A percentile compares a stretch with the other conserved stretches of the same genome.
Conservation (phyloP, 2,113 vertebrate genomes). For the Spea bombifrons region DNA sequence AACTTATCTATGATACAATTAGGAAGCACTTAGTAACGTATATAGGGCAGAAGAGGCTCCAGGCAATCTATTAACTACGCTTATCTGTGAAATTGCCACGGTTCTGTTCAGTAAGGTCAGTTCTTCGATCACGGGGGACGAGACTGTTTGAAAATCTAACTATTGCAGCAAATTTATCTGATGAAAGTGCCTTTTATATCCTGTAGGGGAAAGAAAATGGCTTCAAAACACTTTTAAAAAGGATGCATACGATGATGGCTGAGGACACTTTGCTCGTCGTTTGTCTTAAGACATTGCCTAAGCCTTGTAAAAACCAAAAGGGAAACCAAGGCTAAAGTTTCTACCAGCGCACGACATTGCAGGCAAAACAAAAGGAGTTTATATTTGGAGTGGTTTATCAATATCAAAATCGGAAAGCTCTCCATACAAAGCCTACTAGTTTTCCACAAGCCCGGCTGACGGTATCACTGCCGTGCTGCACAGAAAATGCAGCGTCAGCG, state of each 20-base stretch:
- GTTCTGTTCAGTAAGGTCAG: no score
- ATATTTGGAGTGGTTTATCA: not conserved
- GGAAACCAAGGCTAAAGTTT: not conserved
- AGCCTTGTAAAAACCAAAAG: not conserved
- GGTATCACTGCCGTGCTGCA: constrained; percentile 7
- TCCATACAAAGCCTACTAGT: not conserved
- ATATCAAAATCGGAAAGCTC: not conserved
- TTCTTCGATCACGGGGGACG: no score
- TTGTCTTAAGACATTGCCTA: not conserved
- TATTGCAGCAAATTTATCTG: no score
- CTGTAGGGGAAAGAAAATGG: not conserved
- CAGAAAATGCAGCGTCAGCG: constrained; percentile 5
- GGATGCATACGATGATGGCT: not conserved
- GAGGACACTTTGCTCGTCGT: not conserved
- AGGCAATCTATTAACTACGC: not conserved
- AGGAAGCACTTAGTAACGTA: not conserved
- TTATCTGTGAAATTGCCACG: no score
- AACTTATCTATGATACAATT: not conserved
- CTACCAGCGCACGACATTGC: not conserved
- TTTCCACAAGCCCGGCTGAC: not conserved
- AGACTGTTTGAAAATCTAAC: no score
- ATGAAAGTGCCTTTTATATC: not conserved
- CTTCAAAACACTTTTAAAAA: not conserved
- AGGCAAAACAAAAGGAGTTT: not conserved
- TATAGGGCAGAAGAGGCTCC: not conserved